phyloP scores from a whole-genome alignment of 2,888 invertebrate species.

The Drosophila pegasa region DNA sequence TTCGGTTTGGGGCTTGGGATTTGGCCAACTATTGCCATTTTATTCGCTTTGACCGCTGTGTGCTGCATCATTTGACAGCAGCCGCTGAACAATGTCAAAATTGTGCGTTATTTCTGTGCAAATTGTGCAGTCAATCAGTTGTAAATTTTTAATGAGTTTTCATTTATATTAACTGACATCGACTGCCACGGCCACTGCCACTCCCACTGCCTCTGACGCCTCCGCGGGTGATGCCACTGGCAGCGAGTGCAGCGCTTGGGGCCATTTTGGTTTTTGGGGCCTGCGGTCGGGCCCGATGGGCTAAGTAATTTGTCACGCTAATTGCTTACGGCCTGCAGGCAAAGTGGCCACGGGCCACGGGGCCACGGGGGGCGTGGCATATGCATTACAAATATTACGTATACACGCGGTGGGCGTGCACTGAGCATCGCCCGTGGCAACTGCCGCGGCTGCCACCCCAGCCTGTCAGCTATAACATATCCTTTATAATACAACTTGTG shows the following conservation, averaged over 20 bases:
- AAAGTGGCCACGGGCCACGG: not conserved
- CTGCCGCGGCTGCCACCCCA: not conserved
- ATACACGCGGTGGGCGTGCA: constrained; percentile 2
- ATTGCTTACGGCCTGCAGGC: constrained; percentile 48
- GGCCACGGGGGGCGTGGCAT: no score
- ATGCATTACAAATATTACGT: constrained; percentile 19
- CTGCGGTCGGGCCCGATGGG: constrained; percentile 35
- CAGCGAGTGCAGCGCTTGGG: constrained; percentile 8
- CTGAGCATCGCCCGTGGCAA: constrained; percentile 1
- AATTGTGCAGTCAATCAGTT: constrained; percentile 77
- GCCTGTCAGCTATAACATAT: constrained; percentile 4
- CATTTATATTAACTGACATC: constrained; percentile 66
- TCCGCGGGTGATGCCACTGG: no score
- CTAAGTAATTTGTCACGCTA: constrained; percentile 70
- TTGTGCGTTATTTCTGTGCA: constrained; percentile 46
- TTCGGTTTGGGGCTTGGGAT: not conserved
- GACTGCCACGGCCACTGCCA: constrained; percentile 11
- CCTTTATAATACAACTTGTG: constrained; percentile 7
- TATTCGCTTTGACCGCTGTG: constrained; percentile 32
- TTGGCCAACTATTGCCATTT: constrained; percentile 6
- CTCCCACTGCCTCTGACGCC: no score
- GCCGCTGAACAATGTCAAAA: constrained; percentile 33
- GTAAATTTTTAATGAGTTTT: constrained; percentile 80
- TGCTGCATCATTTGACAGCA: constrained; percentile 55
- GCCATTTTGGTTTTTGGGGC: constrained; percentile 15